Evolutionary conservation across 2,888 invertebrate genomes (phyloP), one percentile per base, ranked within the genome.

Genomic region (Rhodophaea formosa): DNA sequence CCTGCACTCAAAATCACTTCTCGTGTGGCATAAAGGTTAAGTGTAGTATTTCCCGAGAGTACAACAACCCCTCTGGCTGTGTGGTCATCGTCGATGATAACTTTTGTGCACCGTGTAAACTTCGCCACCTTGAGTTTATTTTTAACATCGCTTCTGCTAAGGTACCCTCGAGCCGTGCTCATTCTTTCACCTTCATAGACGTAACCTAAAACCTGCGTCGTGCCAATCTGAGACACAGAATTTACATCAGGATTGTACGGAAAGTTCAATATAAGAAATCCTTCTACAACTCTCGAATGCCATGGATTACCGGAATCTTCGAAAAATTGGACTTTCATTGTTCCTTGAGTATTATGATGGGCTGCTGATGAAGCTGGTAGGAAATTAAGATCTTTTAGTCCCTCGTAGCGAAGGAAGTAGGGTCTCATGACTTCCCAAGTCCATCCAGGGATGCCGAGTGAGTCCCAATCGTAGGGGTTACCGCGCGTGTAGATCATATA

Each of bases 401-500:
- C 80, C 61, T 88, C 86, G 60, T 74, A 82, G 14, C 72, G 72
- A 0, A 86, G 66, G 53, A 86, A 84, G 61, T 83, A 86, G 0
- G 86, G 85, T 59, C 74, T 59, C 1, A 88, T 57, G 29, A 84
- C 78, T 0, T 69, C 53, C 81, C 81, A 86, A 32, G 69, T 63
- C 88, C 88, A 88, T 8, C 79, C 84, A 1, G 80, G 62, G 14
- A 79, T 57, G 51, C 62, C 57, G 16, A 77, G 72, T 10, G 75
- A 69, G 56, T 78, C 76, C 61, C 71, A 85, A 68, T 87, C 86
- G 0, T 8, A 49, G 0, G 69, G 72, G 59, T 77, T 79, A 1
- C 87, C 87, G 32, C 88, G 79, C 1, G 75, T 72, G 68, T 84
- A 85, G 62, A 86, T 63, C 86, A 88, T 84, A 67, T 78, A 77